A percentile compares a stretch with the other conserved stretches of the same genome.
These are phyloP conservation scores for Pandion haliaetus DNA, from an alignment of 2,113 vertebrate genomes.

Conservation along the genomic window DNA sequence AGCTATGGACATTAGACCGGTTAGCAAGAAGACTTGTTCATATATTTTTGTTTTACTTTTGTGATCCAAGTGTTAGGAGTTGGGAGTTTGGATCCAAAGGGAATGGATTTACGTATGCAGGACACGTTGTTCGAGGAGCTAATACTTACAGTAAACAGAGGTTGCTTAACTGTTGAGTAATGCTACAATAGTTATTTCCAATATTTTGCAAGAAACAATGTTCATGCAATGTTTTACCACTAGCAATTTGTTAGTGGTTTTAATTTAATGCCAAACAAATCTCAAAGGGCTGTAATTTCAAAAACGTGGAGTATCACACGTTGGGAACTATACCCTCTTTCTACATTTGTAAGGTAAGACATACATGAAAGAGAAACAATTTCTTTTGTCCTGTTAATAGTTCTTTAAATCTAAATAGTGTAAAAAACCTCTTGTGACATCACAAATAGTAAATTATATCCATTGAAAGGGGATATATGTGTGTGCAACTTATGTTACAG, in stretches of 20 bases:
- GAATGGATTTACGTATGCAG: conserved; percentile 43
- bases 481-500: neutral
- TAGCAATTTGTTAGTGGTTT: conserved; percentile 71
- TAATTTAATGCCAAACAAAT: conserved; percentile 46
- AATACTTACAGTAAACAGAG: conserved; percentile 48
- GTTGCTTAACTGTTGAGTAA: conserved; percentile 63
- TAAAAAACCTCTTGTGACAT: neutral
- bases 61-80: conserved; percentile 39
- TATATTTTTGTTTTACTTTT: conserved; percentile 27
- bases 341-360: conserved; percentile 1
- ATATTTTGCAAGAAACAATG: conserved; percentile 74
- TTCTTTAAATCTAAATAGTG: neutral
- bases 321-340: neutral
- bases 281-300: conserved; percentile 44
- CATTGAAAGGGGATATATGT: neutral
- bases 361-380: neutral
- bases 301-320: conserved; percentile 1
- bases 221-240: conserved; percentile 68
- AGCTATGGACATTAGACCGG: neutral
- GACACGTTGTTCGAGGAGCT: conserved; percentile 56
- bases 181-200: conserved; percentile 58
- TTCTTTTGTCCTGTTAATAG: neutral
- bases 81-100: conserved; percentile 36
- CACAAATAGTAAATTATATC: neutral
- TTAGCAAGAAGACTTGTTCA: neutral